phyloP scores from a whole-genome alignment of 30 jellyfish, hydroid and myxozoan genomes.

The Aurelia aurita complex sp. Pacific region DNA sequence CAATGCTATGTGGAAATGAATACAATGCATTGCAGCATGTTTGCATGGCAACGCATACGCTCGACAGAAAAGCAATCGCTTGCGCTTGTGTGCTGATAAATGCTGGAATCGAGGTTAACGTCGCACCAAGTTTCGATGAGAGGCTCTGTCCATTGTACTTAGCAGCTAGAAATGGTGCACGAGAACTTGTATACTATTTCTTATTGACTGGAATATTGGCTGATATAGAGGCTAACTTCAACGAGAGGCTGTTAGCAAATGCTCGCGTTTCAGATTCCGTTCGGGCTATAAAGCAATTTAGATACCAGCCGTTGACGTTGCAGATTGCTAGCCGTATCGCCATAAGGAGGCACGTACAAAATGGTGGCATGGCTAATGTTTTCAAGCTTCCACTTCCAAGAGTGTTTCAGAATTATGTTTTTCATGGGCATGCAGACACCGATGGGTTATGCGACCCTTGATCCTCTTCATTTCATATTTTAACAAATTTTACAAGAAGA shows the following conservation, averaged over 20 bases:
- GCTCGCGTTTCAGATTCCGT: constrained; percentile 67
- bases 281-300: constrained; percentile 42
- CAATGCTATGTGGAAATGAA: constrained; percentile 40
- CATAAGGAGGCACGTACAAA: constrained; percentile 57
- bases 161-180: constrained; percentile 95
- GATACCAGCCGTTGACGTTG: constrained; percentile 53
- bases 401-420: constrained; percentile 61
- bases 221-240: constrained; percentile 31
- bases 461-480: neutral
- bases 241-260: constrained; percentile 54
- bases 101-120: constrained; percentile 78
- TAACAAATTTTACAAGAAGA: too few species aligned
- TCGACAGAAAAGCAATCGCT: constrained; percentile 72
- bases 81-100: constrained; percentile 87
- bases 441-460: constrained; percentile 74
- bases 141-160: constrained; percentile 64
- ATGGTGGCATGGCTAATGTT: constrained; percentile 31
- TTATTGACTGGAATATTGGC: constrained; percentile 67
- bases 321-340: constrained; percentile 55
- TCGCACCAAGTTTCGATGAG: constrained; percentile 54
- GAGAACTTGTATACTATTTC: constrained; percentile 64
- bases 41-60: constrained; percentile 81
- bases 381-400: constrained; percentile 70
- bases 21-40: constrained; percentile 81
- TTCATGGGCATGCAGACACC: constrained; percentile 82